These are phyloP conservation scores for Stylophora pistillata DNA, from an alignment of 64 coral and sea anemone species.

Conservation along the genomic window DNA sequence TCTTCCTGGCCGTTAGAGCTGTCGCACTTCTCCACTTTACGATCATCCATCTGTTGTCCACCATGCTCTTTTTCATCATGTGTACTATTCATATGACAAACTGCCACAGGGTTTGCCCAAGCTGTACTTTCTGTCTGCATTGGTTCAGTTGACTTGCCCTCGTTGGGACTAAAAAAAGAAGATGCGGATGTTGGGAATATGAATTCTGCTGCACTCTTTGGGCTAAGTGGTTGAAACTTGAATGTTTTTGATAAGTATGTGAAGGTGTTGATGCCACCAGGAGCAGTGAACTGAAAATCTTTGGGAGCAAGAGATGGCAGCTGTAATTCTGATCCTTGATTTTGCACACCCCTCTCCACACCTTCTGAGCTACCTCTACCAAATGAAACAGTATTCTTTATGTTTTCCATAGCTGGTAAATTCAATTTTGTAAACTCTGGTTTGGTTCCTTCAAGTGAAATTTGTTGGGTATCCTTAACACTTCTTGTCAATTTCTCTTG, in stretches of 20 bases:
- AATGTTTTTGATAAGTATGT: conserved; percentile 62
- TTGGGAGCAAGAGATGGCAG: conserved; percentile 72
- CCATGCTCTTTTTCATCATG: neutral
- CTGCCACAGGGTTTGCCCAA: conserved; percentile 2
- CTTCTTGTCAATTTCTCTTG: conserved; percentile 17
- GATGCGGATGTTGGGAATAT: conserved; percentile 69
- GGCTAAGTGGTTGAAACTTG: conserved; percentile 81
- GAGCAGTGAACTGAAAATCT: conserved; percentile 77
- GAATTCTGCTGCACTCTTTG: conserved; percentile 69
- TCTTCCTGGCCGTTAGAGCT: neutral
- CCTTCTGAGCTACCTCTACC: conserved; percentile 70
- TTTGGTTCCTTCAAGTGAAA: neutral
- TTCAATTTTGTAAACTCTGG: neutral
- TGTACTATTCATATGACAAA: neutral
- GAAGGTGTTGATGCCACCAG: conserved; percentile 74
- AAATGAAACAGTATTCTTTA: conserved; percentile 64
- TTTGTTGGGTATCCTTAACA: neutral
- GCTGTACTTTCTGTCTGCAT: conserved; percentile 7
- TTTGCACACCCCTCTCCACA: conserved; percentile 1
- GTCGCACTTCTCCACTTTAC: neutral
- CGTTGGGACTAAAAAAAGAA: conserved; percentile 50
- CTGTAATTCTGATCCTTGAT: neutral
- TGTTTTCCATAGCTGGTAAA: conserved; percentile 41
- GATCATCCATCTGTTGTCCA: neutral
- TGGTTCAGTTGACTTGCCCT: neutral